Evolutionary conservation across 1,140 invertebrate species (phyloP).

Genomic region (Onthophagus taurus): DNA sequence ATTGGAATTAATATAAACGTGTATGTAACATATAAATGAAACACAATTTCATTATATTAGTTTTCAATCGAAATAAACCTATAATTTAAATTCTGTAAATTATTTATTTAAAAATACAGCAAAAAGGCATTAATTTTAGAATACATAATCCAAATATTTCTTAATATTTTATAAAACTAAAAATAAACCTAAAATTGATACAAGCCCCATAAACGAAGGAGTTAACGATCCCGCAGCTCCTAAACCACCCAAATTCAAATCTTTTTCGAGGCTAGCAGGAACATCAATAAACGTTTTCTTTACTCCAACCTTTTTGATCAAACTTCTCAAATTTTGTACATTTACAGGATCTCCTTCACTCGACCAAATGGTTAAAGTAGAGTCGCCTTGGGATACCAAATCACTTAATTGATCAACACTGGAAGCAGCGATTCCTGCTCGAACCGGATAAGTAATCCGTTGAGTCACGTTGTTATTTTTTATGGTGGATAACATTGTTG

Average conservation of each 20-base stretch:
- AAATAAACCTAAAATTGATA: too few relatives aligned
- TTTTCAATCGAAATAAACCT: too few relatives aligned
- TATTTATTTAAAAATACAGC: too few relatives aligned
- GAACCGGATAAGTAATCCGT: constrained; percentile 71
- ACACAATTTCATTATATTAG: too few relatives aligned
- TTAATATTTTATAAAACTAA: too few relatives aligned
- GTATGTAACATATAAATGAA: too few relatives aligned
- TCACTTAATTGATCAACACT: constrained; percentile 45
- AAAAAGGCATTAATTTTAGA: too few relatives aligned
- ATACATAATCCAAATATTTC: too few relatives aligned
- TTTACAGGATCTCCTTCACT: constrained; percentile 51
- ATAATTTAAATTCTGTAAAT: too few relatives aligned
- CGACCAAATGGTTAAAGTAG: constrained; percentile 66
- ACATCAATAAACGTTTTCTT: constrained; percentile 61
- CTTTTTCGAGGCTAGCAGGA: constrained; percentile 43
- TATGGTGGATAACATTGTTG: constrained; percentile 61
- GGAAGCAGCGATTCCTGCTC: constrained; percentile 60
- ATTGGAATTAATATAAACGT: too few relatives aligned
- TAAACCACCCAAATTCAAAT: constrained; percentile 40
- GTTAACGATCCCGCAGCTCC: too few relatives aligned
- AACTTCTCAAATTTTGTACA: constrained; percentile 44
- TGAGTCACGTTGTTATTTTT: constrained; percentile 43
- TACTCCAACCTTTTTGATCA: constrained; percentile 53
- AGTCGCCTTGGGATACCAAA: constrained; percentile 42
- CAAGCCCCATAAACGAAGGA: too few relatives aligned